Evolutionary conservation across 2,797 vertebrate species (phyloP).

Genomic region (Megaceryle alcyon): DNA sequence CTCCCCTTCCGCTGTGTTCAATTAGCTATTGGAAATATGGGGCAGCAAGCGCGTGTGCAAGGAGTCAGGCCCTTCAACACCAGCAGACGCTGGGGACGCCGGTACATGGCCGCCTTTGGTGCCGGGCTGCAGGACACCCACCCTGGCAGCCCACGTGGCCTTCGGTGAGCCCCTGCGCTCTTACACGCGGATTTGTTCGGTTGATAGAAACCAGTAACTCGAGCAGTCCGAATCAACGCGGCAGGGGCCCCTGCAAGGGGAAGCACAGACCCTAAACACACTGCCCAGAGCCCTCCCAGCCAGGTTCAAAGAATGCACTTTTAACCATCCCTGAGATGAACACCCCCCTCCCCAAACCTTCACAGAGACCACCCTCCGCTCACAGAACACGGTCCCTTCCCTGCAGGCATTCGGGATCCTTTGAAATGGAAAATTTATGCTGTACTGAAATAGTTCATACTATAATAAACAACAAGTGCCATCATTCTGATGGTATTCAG

Average conservation of each 20-base stretch:
- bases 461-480: constrained; percentile 45
- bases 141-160: not conserved
- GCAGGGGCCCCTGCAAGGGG: not conserved
- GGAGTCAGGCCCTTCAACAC: not conserved
- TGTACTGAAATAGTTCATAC: constrained; percentile 32
- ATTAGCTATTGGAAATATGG: not conserved
- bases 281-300: not conserved
- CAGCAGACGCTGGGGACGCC: not conserved
- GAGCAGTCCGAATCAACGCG: not conserved
- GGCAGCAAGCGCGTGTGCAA: not conserved
- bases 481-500: constrained; percentile 27
- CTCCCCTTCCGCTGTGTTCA: not conserved
- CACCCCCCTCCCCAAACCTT: not conserved
- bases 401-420: constrained; percentile 13
- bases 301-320: not conserved
- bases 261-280: not conserved
- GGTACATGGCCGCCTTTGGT: not conserved
- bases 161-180: not conserved
- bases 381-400: not conserved
- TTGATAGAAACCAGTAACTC: constrained; percentile 19
- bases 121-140: not conserved
- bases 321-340: not conserved
- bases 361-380: not conserved
- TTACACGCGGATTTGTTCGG: not conserved
- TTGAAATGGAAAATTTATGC: constrained; percentile 57